Conservation (phyloP, 2,797 vertebrate species). For the Synanceia verrucosa region DNA sequence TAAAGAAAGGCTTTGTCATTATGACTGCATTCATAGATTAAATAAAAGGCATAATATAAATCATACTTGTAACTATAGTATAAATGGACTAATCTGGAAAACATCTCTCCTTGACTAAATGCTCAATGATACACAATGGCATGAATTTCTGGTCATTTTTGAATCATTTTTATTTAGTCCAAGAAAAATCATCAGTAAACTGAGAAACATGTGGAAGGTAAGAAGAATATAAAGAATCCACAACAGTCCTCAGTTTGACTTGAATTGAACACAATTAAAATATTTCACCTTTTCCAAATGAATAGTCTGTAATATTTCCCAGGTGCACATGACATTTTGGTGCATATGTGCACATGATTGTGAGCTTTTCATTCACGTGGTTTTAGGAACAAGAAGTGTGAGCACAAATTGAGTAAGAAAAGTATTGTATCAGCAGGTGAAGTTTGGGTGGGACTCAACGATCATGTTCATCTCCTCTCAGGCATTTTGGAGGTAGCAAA, state of each 20-base stretch:
- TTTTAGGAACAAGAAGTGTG: constrained; percentile 9
- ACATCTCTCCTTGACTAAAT: constrained; percentile 18
- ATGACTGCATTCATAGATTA: constrained; percentile 49
- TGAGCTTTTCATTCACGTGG: background rate
- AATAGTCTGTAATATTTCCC: background rate
- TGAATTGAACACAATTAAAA: background rate
- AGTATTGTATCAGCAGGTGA: background rate
- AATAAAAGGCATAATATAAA: constrained; percentile 74
- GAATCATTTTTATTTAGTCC: background rate
- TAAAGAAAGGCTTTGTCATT: constrained; percentile 30
- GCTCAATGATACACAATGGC: constrained; percentile 10
- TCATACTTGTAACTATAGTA: constrained; percentile 58
- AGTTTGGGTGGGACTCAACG: constrained; percentile 6
- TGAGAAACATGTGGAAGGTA: background rate
- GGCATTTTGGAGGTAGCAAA: background rate
- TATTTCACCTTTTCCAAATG: background rate
- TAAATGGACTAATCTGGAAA: constrained; percentile 56
- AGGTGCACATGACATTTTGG: background rate
- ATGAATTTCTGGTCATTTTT: constrained; percentile 19
- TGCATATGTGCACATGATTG: background rate
- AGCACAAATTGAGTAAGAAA: constrained; percentile 6
- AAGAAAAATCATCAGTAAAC: background rate
- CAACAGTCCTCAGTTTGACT: background rate
- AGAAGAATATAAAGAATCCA: background rate
- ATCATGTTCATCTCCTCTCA: background rate